Conservation (phyloP, 2,113 vertebrate genomes). For the Syrmaticus mikado region DNA sequence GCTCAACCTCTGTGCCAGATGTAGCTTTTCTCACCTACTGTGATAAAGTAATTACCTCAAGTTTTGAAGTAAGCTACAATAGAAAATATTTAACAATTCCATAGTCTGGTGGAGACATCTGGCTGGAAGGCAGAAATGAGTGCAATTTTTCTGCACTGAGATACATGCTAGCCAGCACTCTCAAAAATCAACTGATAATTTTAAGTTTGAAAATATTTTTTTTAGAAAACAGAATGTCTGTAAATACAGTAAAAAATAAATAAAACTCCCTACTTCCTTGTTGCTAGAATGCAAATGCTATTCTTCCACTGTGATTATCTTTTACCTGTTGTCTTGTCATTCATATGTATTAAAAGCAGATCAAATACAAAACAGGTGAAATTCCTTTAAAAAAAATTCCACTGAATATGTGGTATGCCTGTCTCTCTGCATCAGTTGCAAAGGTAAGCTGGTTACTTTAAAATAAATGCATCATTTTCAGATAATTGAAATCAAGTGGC, state of each 20-base stretch:
- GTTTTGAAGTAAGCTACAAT: constrained; percentile 22
- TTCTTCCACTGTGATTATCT: background rate
- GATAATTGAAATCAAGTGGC: background rate
- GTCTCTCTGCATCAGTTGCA: background rate
- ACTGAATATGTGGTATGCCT: background rate
- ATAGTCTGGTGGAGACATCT: constrained; percentile 55
- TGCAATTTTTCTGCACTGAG: background rate
- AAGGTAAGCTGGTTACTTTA: background rate
- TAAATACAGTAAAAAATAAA: background rate
- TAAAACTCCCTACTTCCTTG: background rate
- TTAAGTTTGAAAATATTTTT: background rate
- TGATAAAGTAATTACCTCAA: constrained; percentile 52
- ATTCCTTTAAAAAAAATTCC: background rate
- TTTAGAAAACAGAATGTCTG: background rate
- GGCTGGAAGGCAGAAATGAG: constrained; percentile 48
- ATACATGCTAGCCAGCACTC: background rate
- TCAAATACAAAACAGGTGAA: background rate
- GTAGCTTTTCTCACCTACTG: constrained; percentile 27
- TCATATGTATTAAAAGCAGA: background rate
- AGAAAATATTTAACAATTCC: constrained; percentile 31
- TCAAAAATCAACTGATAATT: background rate
- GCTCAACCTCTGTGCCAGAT: constrained; percentile 11
- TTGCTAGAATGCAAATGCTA: background rate
- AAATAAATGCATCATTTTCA: background rate
- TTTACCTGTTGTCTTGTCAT: background rate